Conservation (phyloP, 2,797 vertebrate species). For the Halcyon leucocephala region DNA sequence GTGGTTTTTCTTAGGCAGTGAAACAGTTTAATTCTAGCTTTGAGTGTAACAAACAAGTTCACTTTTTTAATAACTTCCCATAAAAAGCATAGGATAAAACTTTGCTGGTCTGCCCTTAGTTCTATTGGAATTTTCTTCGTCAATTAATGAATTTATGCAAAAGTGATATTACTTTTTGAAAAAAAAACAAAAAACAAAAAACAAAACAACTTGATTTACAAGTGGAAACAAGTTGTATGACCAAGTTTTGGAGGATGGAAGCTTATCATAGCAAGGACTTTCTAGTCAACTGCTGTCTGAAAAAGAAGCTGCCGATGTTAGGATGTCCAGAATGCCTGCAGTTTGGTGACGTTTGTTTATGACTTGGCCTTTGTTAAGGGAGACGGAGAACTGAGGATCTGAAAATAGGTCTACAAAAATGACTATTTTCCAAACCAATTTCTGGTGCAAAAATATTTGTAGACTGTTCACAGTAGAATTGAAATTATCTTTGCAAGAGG, state of each 20-base stretch:
- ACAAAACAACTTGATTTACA: background rate
- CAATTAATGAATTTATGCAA: background rate
- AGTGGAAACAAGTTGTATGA: background rate
- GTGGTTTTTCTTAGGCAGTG: background rate
- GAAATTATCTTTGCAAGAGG: background rate
- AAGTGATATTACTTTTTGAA: background rate
- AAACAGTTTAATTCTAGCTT: background rate
- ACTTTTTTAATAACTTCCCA: background rate
- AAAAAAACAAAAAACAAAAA: background rate
- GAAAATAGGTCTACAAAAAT: background rate
- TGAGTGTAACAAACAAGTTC: background rate
- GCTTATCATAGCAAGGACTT: background rate
- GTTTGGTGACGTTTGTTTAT: background rate
- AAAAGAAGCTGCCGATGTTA: background rate
- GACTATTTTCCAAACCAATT: background rate
- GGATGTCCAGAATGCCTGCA: background rate
- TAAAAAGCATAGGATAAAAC: background rate
- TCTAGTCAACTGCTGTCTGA: background rate
- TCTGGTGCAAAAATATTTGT: background rate
- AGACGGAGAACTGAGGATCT: background rate
- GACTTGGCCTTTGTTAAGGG: background rate
- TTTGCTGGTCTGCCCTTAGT: background rate
- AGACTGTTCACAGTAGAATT: background rate
- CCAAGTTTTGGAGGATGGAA: background rate
- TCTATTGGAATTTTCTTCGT: background rate